Evolutionary conservation across 2,888 invertebrate genomes (phyloP), one percentile per base, ranked within the genome.

Genomic region (Herminia tarsipennalis): DNA sequence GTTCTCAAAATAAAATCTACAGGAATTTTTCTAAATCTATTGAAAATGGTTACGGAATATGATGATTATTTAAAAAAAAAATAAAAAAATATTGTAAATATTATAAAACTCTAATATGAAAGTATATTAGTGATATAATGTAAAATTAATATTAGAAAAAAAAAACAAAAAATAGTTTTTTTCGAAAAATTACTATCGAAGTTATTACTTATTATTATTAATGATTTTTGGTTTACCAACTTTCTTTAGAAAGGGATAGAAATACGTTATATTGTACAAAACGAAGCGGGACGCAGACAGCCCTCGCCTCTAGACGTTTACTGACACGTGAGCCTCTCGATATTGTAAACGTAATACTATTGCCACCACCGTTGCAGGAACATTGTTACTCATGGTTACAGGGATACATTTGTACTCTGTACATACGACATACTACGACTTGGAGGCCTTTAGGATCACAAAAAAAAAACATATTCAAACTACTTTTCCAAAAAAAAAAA

Each of bases 361-460:
- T 53, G 34, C 66, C 66, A 67, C 68, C 66, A 66, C 69, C 64
- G 30, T 42, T 47, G 40, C 66, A 70, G 79, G 78, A 78, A 80
- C 80, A 72, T 73, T 76, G 78, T 83, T 83, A 83, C 80, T 75
- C 76, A 73, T 71, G 69, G 70, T 84, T 82, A 86, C 84, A 82
- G 83, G 81, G 73, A 66, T 70, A 63, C 53, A 64, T 56, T 78
- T 76, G 76, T 78, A 81, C 73, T 77, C 73, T 77, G 74, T 74
- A 81, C 70, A 76, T 64, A 76, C 69, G 66, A 66, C 74, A 64
- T 69, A 78, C 78, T 77, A 78, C 71, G 60, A 70, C 53, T 75
- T 83, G 86, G 78, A 81, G 78, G 83, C 63, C 81, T 79, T 79
- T 73, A 73, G 76, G 83, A 82, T 46, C 29, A 1, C 3, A n/a